Base-by-base conservation (phyloP, 2,797 vertebrate species). In the Anabas testudineus region DNA sequence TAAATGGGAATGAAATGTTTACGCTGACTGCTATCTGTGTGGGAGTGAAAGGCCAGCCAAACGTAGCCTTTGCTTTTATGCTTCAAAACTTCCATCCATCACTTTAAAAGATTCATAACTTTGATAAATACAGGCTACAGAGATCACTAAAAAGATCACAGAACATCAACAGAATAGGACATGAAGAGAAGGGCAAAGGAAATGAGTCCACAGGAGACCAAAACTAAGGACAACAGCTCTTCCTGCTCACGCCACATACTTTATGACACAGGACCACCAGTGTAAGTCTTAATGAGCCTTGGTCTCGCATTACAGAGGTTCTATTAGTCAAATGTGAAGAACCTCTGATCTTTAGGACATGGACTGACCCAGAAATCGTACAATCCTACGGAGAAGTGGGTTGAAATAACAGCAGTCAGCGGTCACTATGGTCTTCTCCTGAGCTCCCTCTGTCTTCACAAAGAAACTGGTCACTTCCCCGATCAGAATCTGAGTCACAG, bases 401-500 rank as follows among this genome's bases (percentile, higher is more conserved):
- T 95, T 97, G 90, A 97, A 97, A 80, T 95, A 96, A 78, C 96
- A 98, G 91, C 97, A 97, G 88, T 96, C 96, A 3, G 95, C 96
- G 0, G 95, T 96, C 71, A 96, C 90, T 1, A 97, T 97, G 71
- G 96, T 96, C 79, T 94, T 96, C 90, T 97, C 97, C 73, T 94
- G 92, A 2, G 80, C 83, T 32, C 90, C 76, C 10, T 94, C 94
- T 0, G 94, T 80, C 62, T 96, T 95, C 74, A 95, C 93, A 41
- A 96, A 95, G 88, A 96, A 96, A 16, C 90, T 91, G 0, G 93
- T 93, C 81, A 97, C 88, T 83, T 97, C 96, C 8, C 96, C 96
- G 10, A 96, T 89, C 80, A 97, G 92, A 77, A 98, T 96, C 97
- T 98, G 68, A 37, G 75, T 64, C 59, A 73, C 18, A 65, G 37